These are phyloP conservation scores for Oscheius sp. DNA, from an alignment of 2,888 invertebrate genomes.

Conservation along the genomic window DNA sequence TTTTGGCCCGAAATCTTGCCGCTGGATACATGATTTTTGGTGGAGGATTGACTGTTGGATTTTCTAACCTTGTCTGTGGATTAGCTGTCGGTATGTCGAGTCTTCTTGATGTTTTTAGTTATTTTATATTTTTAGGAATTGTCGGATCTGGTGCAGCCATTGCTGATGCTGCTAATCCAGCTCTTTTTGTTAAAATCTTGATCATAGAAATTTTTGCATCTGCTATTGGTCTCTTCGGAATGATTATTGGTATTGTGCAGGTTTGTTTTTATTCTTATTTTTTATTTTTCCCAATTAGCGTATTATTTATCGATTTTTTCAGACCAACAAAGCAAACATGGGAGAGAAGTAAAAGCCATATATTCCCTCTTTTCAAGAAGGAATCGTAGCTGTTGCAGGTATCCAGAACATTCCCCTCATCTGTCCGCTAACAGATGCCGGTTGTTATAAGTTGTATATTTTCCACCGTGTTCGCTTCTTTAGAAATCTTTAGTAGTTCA, in stretches of 20 bases:
- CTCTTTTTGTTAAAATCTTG: slow-evolving; percentile 95
- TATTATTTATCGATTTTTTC: too few relatives aligned
- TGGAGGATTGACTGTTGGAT: slow-evolving; percentile 91
- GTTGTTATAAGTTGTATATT: slow-evolving; percentile 31
- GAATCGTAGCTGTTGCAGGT: not conserved
- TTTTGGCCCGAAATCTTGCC: slow-evolving; percentile 68
- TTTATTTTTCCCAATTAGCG: too few relatives aligned
- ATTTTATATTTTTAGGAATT: slow-evolving; percentile 81
- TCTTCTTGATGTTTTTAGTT: slow-evolving; percentile 9
- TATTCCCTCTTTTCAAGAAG: slow-evolving; percentile 19
- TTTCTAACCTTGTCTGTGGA: slow-evolving; percentile 95
- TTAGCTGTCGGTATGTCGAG: slow-evolving; percentile 81
- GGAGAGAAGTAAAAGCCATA: slow-evolving; percentile 48
- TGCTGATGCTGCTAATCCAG: slow-evolving; percentile 95
- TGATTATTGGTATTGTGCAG: slow-evolving; percentile 89
- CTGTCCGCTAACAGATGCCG: slow-evolving; percentile 4
- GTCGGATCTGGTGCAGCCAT: slow-evolving; percentile 97
- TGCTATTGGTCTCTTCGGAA: slow-evolving; percentile 97
- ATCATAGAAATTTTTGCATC: slow-evolving; percentile 99
- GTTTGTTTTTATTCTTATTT: slow-evolving; percentile 43
- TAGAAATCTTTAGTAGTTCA: not conserved
- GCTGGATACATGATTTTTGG: slow-evolving; percentile 93
- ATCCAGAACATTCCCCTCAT: slow-evolving; percentile 30
- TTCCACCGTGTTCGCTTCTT: slow-evolving; percentile 2
- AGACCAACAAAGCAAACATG: slow-evolving; percentile 65